Evolutionary conservation across 2,113 vertebrate genomes (phyloP).

Genomic region (Nansenia antarctica): DNA sequence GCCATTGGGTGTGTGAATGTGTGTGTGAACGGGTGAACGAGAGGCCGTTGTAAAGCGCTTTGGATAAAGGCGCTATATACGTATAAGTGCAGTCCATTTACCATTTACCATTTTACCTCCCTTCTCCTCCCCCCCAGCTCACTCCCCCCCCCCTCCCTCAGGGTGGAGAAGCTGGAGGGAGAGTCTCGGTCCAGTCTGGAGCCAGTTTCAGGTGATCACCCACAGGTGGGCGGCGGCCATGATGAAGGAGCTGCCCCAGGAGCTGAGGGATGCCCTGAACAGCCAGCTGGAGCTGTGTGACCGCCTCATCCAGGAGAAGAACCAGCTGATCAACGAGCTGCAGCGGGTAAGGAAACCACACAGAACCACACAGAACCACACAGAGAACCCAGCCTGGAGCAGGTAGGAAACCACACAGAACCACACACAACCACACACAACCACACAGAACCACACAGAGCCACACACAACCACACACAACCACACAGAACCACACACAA

Average conservation of each 20-base stretch:
- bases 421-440: too few relatives aligned
- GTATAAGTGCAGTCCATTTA: too few relatives aligned
- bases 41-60: too few relatives aligned
- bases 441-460: too few relatives aligned
- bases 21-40: too few relatives aligned
- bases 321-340: slow-evolving; percentile 78
- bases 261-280: slow-evolving; percentile 77
- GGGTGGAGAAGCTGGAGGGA: slow-evolving; percentile 64
- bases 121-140: background rate
- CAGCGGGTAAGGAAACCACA: slow-evolving; percentile 73
- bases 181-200: slow-evolving; percentile 62
- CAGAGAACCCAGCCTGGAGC: too few relatives aligned
- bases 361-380: background rate
- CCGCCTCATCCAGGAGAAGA: slow-evolving; percentile 79
- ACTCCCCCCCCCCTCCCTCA: slow-evolving; percentile 18
- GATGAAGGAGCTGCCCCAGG: slow-evolving; percentile 67
- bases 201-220: slow-evolving; percentile 79
- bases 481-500: too few relatives aligned
- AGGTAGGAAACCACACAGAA: background rate
- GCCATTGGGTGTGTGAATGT: too few relatives aligned
- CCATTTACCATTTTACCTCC: too few relatives aligned
- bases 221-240: slow-evolving; percentile 70
- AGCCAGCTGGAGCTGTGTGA: slow-evolving; percentile 77
- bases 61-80: too few relatives aligned
- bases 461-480: too few relatives aligned